A percentile compares a stretch with the other conserved stretches of the same genome.
Evolutionary conservation across 2,888 invertebrate genomes (phyloP).

Genomic region (Ichneumon xanthorius): DNA sequence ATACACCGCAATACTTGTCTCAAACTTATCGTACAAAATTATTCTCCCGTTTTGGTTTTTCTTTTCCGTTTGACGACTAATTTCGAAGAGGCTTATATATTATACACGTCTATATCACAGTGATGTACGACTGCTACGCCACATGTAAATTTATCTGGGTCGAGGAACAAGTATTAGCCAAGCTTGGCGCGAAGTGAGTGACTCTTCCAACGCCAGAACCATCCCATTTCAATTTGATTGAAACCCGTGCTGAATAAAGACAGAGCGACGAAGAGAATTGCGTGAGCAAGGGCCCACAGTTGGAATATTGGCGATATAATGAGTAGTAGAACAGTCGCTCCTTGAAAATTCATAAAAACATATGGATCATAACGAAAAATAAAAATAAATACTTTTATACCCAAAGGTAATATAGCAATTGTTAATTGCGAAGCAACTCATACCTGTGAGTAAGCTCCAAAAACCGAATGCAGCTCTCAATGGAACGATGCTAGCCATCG

Average conservation of each 20-base stretch:
- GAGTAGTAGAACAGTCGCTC: constrained; percentile 76
- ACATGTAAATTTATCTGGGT: constrained; percentile 52
- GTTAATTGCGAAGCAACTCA: background rate
- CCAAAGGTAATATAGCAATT: background rate
- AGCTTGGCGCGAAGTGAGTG: constrained; percentile 65
- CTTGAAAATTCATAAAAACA: constrained; percentile 67
- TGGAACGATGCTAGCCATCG: constrained; percentile 81
- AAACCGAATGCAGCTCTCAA: constrained; percentile 87
- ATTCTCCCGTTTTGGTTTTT: constrained; percentile 20
- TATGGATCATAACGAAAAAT: background rate
- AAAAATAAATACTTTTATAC: background rate
- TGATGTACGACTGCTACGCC: constrained; percentile 71
- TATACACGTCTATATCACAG: constrained; percentile 75
- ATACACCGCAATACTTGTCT: background rate
- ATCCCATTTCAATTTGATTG: constrained; percentile 82
- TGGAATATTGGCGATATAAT: constrained; percentile 81
- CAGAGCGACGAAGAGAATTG: constrained; percentile 78
- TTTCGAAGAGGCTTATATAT: constrained; percentile 53
- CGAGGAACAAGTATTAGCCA: constrained; percentile 44
- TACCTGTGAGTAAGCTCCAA: constrained; percentile 87
- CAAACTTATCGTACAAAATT: constrained; percentile 49
- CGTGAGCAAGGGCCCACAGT: constrained; percentile 79
- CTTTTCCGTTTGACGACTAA: constrained; percentile 32
- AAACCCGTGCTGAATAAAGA: constrained; percentile 81
- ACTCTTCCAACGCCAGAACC: constrained; percentile 81